phyloP scores from a whole-genome alignment of 2,888 invertebrate species.

The Bimastos eiseni region DNA sequence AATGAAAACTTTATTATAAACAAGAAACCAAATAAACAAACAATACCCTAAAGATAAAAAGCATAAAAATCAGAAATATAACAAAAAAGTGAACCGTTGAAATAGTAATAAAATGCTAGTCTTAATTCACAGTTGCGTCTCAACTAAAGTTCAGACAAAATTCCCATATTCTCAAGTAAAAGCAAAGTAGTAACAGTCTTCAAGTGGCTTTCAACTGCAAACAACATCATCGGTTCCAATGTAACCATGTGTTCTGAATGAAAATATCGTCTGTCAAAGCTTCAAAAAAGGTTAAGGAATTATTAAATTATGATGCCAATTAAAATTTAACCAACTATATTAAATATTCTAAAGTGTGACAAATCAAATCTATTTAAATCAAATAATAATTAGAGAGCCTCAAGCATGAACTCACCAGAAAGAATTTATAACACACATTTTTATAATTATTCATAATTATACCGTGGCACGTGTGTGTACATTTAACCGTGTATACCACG shows the following conservation, averaged over 20 bases:
- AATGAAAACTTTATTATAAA: neutral
- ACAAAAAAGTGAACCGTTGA: neutral
- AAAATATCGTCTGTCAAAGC: neutral
- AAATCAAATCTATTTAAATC: neutral
- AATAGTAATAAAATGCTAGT: neutral
- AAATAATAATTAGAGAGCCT: neutral
- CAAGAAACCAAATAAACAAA: neutral
- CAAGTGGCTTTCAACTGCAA: neutral
- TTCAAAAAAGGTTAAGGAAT: neutral
- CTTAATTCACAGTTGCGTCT: too few species aligned
- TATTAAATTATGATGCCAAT: neutral
- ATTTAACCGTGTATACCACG: too few species aligned
- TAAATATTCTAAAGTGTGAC: neutral
- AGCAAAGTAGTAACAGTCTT: neutral
- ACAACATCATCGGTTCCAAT: neutral
- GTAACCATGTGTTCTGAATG: neutral
- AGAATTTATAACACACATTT: neutral
- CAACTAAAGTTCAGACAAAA: neutral
- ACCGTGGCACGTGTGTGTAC: neutral
- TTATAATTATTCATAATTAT: neutral
- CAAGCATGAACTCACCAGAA: neutral
- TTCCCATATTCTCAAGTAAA: neutral
- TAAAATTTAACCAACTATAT: neutral
- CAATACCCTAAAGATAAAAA: neutral
- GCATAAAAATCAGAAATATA: neutral